These are phyloP conservation scores for Stenchaetothrips biformis DNA, from an alignment of 2,888 invertebrate genomes.

Conservation along the genomic window DNA sequence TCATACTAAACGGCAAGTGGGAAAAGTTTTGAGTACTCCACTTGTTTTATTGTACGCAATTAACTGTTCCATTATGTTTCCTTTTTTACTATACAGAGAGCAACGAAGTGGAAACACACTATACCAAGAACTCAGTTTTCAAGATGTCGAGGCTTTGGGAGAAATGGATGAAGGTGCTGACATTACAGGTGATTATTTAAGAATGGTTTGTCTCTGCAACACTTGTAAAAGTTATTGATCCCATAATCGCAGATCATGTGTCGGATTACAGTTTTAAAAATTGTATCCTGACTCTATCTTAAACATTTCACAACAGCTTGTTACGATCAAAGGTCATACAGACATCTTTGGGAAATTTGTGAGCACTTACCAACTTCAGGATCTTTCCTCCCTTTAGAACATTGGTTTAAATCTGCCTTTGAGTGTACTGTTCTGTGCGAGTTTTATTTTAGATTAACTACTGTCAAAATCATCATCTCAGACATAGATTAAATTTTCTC, in stretches of 20 bases:
- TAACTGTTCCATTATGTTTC: neutral
- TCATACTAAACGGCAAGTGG: slow-evolving; percentile 42
- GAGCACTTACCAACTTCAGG: slow-evolving; percentile 34
- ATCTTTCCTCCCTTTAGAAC: too few species aligned
- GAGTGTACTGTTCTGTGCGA: too few species aligned
- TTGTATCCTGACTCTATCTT: too few species aligned
- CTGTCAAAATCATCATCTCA: too few species aligned
- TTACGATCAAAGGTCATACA: too few species aligned
- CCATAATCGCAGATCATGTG: slow-evolving; percentile 29
- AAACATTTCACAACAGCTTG: too few species aligned
- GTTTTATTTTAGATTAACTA: too few species aligned
- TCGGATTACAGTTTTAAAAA: too few species aligned
- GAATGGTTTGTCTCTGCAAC: too few species aligned
- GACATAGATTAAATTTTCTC: slow-evolving; percentile 37
- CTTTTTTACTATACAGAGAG: slow-evolving; percentile 55
- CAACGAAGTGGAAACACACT: slow-evolving; percentile 84
- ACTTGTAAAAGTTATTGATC: slow-evolving; percentile 20
- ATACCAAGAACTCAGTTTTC: slow-evolving; percentile 90
- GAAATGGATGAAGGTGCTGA: slow-evolving; percentile 83
- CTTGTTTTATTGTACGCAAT: neutral
- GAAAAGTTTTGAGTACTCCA: neutral
- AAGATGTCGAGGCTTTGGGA: slow-evolving; percentile 78
- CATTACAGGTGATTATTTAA: slow-evolving; percentile 72
- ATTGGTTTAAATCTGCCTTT: too few species aligned
- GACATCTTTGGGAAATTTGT: neutral